Conservation (phyloP, 2,113 vertebrate species). For the human region GRCh38 chr16:51024501-51025000, state of each 20-base stretch:
- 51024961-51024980: background rate
- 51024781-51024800: conserved; percentile 48
- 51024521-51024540: conserved; percentile 30
- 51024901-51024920: conserved; percentile 50
- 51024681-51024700: conserved; percentile 80
- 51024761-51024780: conserved; percentile 81
- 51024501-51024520: background rate
- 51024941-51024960: background rate
- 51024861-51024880: conserved; percentile 16
- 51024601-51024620: background rate
- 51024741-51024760: conserved; percentile 68
- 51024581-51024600: background rate
- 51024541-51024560: background rate
- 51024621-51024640: background rate
- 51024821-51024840: conserved; percentile 74
- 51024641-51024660: conserved; percentile 62
- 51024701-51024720: conserved; percentile 70
- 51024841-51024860: conserved; percentile 61
- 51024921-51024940: background rate
- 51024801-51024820: conserved; percentile 60
- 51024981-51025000: conserved; percentile 2
- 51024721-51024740: conserved; percentile 81
- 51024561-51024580: conserved; percentile 20
- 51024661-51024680: conserved; percentile 63
- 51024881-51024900: conserved; percentile 44